Evolutionary conservation across 2,797 vertebrate species (phyloP).

Genomic region (Chloroceryle amazona): DNA sequence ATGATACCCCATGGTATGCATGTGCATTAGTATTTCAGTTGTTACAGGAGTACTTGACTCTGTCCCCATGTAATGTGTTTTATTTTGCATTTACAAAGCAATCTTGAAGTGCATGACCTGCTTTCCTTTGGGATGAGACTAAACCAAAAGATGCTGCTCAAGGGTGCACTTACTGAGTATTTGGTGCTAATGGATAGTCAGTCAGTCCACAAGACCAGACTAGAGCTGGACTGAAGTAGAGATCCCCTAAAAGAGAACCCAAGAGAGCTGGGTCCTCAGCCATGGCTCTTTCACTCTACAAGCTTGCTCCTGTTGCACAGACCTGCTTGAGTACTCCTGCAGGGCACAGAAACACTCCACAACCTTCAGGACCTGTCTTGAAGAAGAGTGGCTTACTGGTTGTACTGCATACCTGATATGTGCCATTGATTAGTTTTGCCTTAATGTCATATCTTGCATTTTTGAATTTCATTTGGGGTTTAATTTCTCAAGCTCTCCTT

Average conservation of each 20-base stretch:
- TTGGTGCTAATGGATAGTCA: not conserved
- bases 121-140: not conserved
- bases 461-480: not conserved
- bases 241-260: not conserved
- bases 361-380: not conserved
- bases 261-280: not conserved
- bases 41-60: not conserved
- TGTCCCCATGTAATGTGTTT: not conserved
- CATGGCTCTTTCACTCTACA: not conserved
- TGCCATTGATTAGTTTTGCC: not conserved
- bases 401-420: not conserved
- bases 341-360: not conserved
- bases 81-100: not conserved
- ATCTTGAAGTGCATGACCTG: not conserved
- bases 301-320: not conserved
- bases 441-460: not conserved
- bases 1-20: not conserved
- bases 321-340: not conserved
- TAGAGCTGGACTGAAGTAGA: not conserved
- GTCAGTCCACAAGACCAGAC: not conserved
- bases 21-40: not conserved
- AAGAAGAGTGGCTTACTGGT: not conserved
- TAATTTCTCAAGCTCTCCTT: not conserved
- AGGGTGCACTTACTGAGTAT: not conserved
- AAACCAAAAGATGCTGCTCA: not conserved